A percentile compares a stretch with the other conserved stretches of the same genome.
These are phyloP conservation scores for Falco novaeseelandiae DNA, from an alignment of 2,797 vertebrate species.

Conservation along the genomic window DNA sequence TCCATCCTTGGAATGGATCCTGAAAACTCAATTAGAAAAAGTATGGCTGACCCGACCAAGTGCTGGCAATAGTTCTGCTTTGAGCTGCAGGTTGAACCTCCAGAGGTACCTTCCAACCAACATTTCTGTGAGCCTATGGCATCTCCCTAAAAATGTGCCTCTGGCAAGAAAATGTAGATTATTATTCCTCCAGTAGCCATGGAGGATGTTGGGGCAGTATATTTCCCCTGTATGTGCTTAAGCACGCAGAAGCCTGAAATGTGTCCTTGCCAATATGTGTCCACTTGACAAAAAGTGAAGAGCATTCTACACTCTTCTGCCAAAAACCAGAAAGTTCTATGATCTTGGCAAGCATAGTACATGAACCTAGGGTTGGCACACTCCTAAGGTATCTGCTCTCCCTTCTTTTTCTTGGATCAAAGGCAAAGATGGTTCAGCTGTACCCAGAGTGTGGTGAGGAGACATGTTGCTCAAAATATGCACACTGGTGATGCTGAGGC, in stretches of 20 bases:
- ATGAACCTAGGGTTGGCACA: background rate
- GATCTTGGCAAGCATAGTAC: background rate
- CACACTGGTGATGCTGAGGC: background rate
- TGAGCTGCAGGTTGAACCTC: background rate
- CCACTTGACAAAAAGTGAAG: conserved; percentile 7
- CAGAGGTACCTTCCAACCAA: background rate
- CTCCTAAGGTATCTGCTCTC: background rate
- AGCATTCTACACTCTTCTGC: background rate
- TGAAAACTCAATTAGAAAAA: background rate
- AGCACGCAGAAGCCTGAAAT: background rate
- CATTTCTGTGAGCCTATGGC: background rate
- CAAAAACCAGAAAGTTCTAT: background rate
- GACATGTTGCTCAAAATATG: background rate
- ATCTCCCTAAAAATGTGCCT: background rate
- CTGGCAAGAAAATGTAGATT: background rate
- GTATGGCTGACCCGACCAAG: background rate
- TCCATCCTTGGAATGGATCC: background rate
- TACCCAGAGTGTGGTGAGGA: background rate
- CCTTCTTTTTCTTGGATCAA: background rate
- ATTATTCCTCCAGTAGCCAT: background rate
- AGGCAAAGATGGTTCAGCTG: background rate
- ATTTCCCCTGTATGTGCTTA: background rate
- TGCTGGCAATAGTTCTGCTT: background rate
- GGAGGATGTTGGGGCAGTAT: background rate
- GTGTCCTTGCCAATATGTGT: background rate